phyloP scores from a whole-genome alignment of 2,888 invertebrate genomes.

The Neoitamus cyanurus region DNA sequence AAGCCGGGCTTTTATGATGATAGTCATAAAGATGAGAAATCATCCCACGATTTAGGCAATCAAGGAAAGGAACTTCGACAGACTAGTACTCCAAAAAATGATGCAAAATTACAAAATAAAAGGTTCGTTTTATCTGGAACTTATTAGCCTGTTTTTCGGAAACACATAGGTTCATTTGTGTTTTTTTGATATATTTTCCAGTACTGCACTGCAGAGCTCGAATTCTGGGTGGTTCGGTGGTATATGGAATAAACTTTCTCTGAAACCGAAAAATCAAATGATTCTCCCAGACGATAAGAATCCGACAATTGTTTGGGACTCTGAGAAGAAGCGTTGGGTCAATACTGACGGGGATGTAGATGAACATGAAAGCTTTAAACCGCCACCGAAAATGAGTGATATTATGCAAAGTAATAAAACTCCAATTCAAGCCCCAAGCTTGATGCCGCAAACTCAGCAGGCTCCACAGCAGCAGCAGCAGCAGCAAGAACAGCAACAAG shows the following conservation, averaged over 20 bases:
- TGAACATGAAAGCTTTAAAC: constrained; percentile 69
- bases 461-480: constrained; percentile 46
- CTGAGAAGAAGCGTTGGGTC: constrained; percentile 85
- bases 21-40: neutral
- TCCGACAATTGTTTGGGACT: constrained; percentile 94
- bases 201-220: constrained; percentile 56
- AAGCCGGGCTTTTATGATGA: constrained; percentile 60
- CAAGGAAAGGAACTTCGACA: constrained; percentile 48
- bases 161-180: neutral
- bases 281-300: constrained; percentile 95
- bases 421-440: constrained; percentile 33
- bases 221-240: constrained; percentile 85
- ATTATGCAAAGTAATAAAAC: constrained; percentile 59
- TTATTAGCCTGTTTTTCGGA: neutral
- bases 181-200: constrained; percentile 51
- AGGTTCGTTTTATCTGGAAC: constrained; percentile 35
- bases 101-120: constrained; percentile 44
- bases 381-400: constrained; percentile 78
- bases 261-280: constrained; percentile 93
- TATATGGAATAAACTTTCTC: constrained; percentile 83
- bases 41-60: constrained; percentile 20
- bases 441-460: constrained; percentile 49
- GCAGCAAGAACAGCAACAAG: constrained; percentile 48
- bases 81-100: constrained; percentile 51
- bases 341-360: constrained; percentile 81